Base-by-base conservation (phyloP, 2,797 vertebrate species). In the Lagocephalus sceleratus region DNA sequence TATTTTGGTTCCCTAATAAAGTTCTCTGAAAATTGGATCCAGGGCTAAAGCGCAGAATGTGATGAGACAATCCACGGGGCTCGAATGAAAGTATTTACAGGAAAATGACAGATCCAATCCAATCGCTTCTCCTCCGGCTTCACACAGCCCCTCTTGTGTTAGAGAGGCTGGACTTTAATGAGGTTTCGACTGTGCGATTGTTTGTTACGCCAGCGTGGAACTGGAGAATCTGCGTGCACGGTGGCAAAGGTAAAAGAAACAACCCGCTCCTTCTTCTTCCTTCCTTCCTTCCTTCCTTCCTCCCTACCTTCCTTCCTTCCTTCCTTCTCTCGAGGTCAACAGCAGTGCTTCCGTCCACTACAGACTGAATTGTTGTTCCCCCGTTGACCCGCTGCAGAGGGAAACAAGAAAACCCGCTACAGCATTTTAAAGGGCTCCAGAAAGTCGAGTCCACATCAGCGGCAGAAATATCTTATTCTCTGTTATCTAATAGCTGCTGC, bases 21-120 rank as follows among this genome's bases (percentile, higher is more conserved):
- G 42, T 81, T 83, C 73, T 55, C 57, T 47, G 76, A 81, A 81
- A 86, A 87, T 81, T 87, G 80, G 73, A 86, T 84, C 64, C 54
- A 49, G 59, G 57, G 61, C 1, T 20, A n/a, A n/a, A n/a, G n/a
- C n/a, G n/a, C n/a, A n/a, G n/a, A n/a, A n/a, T n/a, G n/a, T n/a
- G n/a, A n/a, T n/a, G n/a, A n/a, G n/a, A n/a, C n/a, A n/a, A n/a
- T n/a, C n/a, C n/a, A n/a, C n/a, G n/a, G n/a, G n/a, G n/a, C n/a
- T n/a, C n/a, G n/a, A n/a, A n/a, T n/a, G n/a, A n/a, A n/a, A n/a
- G n/a, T n/a, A n/a, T n/a, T n/a, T n/a, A n/a, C n/a, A n/a, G n/a
- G n/a, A n/a, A n/a, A n/a, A n/a, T n/a, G n/a, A n/a, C n/a, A n/a
- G n/a, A n/a, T n/a, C n/a, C n/a, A n/a, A n/a, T n/a, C n/a, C n/a